Evolutionary conservation across 1,140 invertebrate genomes (phyloP), one percentile per base, ranked within the genome.

Genomic region (Drosophila miranda): DNA sequence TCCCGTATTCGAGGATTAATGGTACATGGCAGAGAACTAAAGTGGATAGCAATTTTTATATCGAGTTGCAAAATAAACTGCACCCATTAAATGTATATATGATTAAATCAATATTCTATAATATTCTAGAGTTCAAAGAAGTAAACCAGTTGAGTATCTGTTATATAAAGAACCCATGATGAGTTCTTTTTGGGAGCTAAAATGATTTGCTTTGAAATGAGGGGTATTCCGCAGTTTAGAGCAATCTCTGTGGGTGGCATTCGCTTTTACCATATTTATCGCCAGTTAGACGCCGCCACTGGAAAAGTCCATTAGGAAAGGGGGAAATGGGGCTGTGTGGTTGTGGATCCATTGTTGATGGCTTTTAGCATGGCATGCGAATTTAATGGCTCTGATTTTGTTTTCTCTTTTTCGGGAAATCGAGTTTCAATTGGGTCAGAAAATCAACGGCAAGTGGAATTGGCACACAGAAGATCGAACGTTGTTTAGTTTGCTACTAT

Each of bases 331-430:
- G 11, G 30, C 28, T 13, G 34, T 13, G 34, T 38, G 34, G 34
- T 59, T 45, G 57, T 54, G 56, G 54, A 64, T 66, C 69, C 63
- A 72, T 73, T 59, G 49, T 75, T 63, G 59, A 71, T 68, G 72
- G 55, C 58, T 64, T 74, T 62, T 50, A 49, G 56, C 53, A 63
- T 82, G 54, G 60, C 53, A 67, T 67, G 71, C 80, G 64, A 60
- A 60, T 79, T 83, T 75, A 79, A 83, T 84, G 80, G 81, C 64
- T 55, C 56, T 43, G 53, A 59, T 26, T 84, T 68, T 66, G 46
- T 66, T 3, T 38, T 38, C 11, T 13, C 2, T 82, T 75, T 74
- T 51, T 55, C 62, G 59, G 71, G 62, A 84, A 84, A 79, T 84
- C 64, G 76, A 45, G 58, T 73, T 83, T 62, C 76, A 83, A 84